Base-by-base conservation (phyloP, 2,888 invertebrate genomes). In the Thymelicus acteon region DNA sequence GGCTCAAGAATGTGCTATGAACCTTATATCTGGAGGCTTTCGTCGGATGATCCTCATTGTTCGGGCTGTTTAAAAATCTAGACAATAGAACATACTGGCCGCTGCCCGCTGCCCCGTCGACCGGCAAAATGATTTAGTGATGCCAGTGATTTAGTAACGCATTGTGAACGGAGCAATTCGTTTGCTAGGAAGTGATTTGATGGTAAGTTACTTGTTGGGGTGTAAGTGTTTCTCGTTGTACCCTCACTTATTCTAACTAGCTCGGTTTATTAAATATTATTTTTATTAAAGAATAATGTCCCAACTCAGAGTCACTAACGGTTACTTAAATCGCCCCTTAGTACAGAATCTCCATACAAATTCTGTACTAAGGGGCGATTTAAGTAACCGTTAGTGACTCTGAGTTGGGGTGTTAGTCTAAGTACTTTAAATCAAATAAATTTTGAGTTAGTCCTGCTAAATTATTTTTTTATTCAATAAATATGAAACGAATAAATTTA, bases 1-100 rank as follows among this genome's bases (percentile, higher is more conserved):
- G 57, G 58, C 71, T 60, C 39, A 65, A 66, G 65, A 72, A 69
- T 65, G 54, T 48, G 40, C 54, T 58, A 66, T 37, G 62, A 48
- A 48, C 57, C 44, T 37, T 62, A 65, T 60, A 71, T 67, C 66
- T 67, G 48, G 67, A 67, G 67, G 67, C 60, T 67, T 67, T 67
- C 67, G 60, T 60, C 60, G 67, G 66, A 60, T 60, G 67, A 60
- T 67, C 60, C 67, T 67, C 48, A 67, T 67, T 67, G 67, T 67
- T 67, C 67, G 39, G 57, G 19, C 31, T n/a, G 49, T 47, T 37
- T 40, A 60, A 63, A 63, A 63, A 67, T 60, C 19, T 67, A 67
- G 67, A 67, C 67, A 67, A 67, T 67, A 67, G 67, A 12, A 19
- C 52, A 64, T 24, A 40, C 63, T 52, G 64, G 19, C 39, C 40